Base-by-base conservation (phyloP, 2,797 vertebrate genomes). In the Distichodus sexfasciatus region DNA sequence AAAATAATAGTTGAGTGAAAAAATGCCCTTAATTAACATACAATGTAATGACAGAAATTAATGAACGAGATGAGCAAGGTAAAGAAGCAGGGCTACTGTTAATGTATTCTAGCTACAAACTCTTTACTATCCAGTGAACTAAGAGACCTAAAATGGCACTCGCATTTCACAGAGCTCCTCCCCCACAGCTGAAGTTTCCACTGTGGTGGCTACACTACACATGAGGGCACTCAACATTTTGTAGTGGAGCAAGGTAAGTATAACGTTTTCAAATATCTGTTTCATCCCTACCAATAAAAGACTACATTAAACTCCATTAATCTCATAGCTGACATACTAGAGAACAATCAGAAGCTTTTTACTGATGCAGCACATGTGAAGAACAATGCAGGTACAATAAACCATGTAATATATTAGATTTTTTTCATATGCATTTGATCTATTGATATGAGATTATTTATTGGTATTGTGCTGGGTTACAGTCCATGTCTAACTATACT, bases 71-170 rank as follows among this genome's bases (percentile, higher is more conserved):
- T 47, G 38, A 48, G 40, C 23, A 57, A 64, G 15, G 10, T 41
- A 14, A 6, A 40, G 41, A 23, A 29, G 12, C 14, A 36, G 31
- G 12, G n/a, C 44, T n/a, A 63, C 7, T 33, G 46, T 29, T 33
- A 62, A 60, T 48, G 21, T 66, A 26, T 17, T 70, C 31, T 57
- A 17, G 33, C 21, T 36, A 47, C 21, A 15, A 11, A 24, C 46
- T 46, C 19, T 40, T 31, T 35, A 68, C 19, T 38, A 64, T 11
- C 31, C 53, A 44, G 60, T 23, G 35, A 46, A 21, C 36, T 66
- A 53, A 66, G 55, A 26, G 31, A 17, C 43, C 51, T 69, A 64
- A 69, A 64, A 64, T 58, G 59, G 71, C 76, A 74, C 72, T 74
- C 51, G 36, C 19, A 36, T 55, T 69, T 68, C 51, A 62, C 43